Percentiles rank a stretch among this genome's conserved stretches.
These are phyloP conservation scores for Ageneiosus marmoratus DNA, from an alignment of 2,113 vertebrate genomes.

Conservation along the genomic window DNA sequence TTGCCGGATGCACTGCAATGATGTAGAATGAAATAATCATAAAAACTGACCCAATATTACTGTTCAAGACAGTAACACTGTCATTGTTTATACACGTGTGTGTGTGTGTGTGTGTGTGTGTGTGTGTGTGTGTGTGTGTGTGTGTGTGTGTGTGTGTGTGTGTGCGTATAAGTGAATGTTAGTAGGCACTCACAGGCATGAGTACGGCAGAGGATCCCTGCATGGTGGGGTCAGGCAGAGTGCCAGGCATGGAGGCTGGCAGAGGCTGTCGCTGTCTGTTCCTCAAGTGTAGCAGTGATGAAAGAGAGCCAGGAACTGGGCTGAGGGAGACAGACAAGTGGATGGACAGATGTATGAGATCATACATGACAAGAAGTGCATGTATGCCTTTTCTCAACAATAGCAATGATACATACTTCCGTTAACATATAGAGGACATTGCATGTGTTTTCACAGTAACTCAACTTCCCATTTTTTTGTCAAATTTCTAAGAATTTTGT, in stretches of 20 bases:
- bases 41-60: neutral
- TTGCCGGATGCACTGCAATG: no score
- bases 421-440: neutral
- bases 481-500: slow-evolving; percentile 30
- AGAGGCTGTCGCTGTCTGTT: slow-evolving; percentile 98
- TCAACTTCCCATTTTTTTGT: slow-evolving; percentile 29
- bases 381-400: neutral
- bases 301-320: slow-evolving; percentile 97
- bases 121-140: slow-evolving; percentile 15
- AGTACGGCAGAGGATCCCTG: slow-evolving; percentile 95
- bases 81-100: neutral
- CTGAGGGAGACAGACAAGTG: slow-evolving; percentile 68
- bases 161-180: slow-evolving; percentile 48
- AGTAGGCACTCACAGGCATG: slow-evolving; percentile 90
- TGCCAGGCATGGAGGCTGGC: slow-evolving; percentile 98
- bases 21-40: no score
- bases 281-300: slow-evolving; percentile 95
- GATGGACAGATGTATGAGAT: slow-evolving; percentile 17
- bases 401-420: neutral
- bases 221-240: slow-evolving; percentile 97
- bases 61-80: neutral
- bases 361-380: neutral
- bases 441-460: neutral
- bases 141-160: slow-evolving; percentile 32
- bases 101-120: slow-evolving; percentile 3